Conservation (phyloP, 30 jellyfish, hydroid and myxozoan genomes). For the Rhopilema esculentum region DNA sequence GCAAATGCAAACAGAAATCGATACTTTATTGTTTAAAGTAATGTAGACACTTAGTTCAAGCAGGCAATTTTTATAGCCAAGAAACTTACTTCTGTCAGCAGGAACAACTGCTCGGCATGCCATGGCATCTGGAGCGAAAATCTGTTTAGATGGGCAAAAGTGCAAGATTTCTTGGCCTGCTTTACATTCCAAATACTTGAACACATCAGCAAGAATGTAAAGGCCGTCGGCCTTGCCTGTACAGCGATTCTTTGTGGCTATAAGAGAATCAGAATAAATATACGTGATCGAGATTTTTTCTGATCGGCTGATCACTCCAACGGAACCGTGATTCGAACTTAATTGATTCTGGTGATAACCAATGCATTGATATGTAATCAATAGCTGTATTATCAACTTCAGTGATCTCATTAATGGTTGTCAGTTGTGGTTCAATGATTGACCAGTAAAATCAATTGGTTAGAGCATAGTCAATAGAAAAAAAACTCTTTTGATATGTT, state of each 20-base stretch:
- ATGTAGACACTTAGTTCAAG: no score
- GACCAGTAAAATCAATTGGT: no score
- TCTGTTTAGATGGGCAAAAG: slow-evolving; percentile 50
- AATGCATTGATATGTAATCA: no score
- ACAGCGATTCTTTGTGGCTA: slow-evolving; percentile 52
- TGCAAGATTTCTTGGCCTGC: slow-evolving; percentile 57
- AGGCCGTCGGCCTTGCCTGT: slow-evolving; percentile 48
- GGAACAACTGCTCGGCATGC: slow-evolving; percentile 50
- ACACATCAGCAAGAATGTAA: slow-evolving; percentile 60
- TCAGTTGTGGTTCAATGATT: no score
- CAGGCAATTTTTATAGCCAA: neutral
- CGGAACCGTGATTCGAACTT: neutral
- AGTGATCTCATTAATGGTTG: no score
- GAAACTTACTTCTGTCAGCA: slow-evolving; percentile 47
- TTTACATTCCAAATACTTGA: slow-evolving; percentile 65
- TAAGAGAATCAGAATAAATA: neutral
- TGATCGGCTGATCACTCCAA: neutral
- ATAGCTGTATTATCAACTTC: no score
- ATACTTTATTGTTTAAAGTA: no score
- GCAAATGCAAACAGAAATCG: no score
- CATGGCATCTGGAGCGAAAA: slow-evolving; percentile 36
- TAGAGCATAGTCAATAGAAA: no score
- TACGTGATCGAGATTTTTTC: neutral
- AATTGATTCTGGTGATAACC: neutral
- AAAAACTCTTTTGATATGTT: no score